Evolutionary conservation across 1,140 invertebrate species (phyloP).

Genomic region (Drosophila nannoptera): DNA sequence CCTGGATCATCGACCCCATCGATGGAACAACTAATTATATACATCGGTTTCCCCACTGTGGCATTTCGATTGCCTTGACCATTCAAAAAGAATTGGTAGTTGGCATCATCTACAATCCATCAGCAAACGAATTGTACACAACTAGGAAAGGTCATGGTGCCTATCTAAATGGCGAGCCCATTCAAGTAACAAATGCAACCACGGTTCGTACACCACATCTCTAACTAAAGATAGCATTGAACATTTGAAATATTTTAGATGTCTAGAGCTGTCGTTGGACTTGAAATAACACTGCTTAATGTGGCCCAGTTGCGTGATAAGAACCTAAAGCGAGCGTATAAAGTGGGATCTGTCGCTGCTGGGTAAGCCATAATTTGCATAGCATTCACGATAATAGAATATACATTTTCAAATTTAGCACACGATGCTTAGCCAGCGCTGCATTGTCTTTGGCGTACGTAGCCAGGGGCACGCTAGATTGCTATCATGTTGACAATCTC

Average conservation of each 20-base stretch:
- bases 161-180: conserved; percentile 85
- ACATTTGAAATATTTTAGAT: conserved; percentile 35
- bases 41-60: conserved; percentile 83
- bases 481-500: conserved; percentile 86
- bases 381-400: neutral
- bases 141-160: conserved; percentile 86
- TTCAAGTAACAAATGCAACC: conserved; percentile 74
- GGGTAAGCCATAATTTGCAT: conserved; percentile 50
- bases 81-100: conserved; percentile 84
- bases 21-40: conserved; percentile 89
- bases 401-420: conserved; percentile 67
- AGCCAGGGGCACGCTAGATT: conserved; percentile 85
- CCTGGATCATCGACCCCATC: conserved; percentile 93
- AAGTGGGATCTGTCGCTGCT: conserved; percentile 55
- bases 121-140: conserved; percentile 86
- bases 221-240: neutral
- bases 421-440: conserved; percentile 86
- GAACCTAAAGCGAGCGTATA: conserved; percentile 63
- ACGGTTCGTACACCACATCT: conserved; percentile 36
- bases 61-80: conserved; percentile 84
- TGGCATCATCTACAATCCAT: conserved; percentile 88
- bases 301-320: conserved; percentile 49
- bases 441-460: conserved; percentile 87
- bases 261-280: conserved; percentile 44
- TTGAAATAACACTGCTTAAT: conserved; percentile 68